A percentile compares a stretch with the other conserved stretches of the same genome.
These are phyloP conservation scores for Mamestra brassicae DNA, from an alignment of 2,888 invertebrate species.

Conservation along the genomic window DNA sequence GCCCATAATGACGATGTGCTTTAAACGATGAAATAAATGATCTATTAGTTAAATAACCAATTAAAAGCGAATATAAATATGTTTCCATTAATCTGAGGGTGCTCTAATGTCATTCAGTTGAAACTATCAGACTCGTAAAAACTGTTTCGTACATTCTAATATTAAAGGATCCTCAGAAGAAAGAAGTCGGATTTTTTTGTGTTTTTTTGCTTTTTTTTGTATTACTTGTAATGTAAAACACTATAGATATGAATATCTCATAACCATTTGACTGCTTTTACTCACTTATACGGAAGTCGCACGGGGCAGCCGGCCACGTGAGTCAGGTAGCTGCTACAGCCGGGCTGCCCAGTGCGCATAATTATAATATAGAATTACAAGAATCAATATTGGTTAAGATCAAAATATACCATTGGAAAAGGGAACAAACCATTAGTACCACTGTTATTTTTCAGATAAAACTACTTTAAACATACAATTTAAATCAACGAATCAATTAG, in stretches of 20 bases:
- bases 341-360: slow-evolving; percentile 20
- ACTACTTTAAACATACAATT: slow-evolving; percentile 64
- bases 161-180: slow-evolving; percentile 46
- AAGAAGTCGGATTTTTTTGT: slow-evolving; percentile 55
- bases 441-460: slow-evolving; percentile 61
- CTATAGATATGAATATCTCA: slow-evolving; percentile 60
- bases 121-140: slow-evolving; percentile 31
- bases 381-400: slow-evolving; percentile 60
- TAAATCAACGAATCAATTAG: slow-evolving; percentile 63
- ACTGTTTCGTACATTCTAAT: slow-evolving; percentile 28
- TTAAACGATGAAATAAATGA: slow-evolving; percentile 64
- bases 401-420: slow-evolving; percentile 54
- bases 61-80: slow-evolving; percentile 62
- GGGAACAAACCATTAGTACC: slow-evolving; percentile 65
- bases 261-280: slow-evolving; percentile 54
- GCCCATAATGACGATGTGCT: slow-evolving; percentile 82
- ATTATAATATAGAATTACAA: slow-evolving; percentile 34
- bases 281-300: slow-evolving; percentile 37
- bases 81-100: slow-evolving; percentile 48
- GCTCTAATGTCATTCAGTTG: slow-evolving; percentile 32
- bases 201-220: slow-evolving; percentile 62
- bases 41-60: slow-evolving; percentile 60
- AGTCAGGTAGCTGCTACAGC: slow-evolving; percentile 32
- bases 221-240: slow-evolving; percentile 64
- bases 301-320: slow-evolving; percentile 14